These are phyloP conservation scores for Scopus umbretta DNA, from an alignment of 2,113 vertebrate genomes.

Conservation along the genomic window DNA sequence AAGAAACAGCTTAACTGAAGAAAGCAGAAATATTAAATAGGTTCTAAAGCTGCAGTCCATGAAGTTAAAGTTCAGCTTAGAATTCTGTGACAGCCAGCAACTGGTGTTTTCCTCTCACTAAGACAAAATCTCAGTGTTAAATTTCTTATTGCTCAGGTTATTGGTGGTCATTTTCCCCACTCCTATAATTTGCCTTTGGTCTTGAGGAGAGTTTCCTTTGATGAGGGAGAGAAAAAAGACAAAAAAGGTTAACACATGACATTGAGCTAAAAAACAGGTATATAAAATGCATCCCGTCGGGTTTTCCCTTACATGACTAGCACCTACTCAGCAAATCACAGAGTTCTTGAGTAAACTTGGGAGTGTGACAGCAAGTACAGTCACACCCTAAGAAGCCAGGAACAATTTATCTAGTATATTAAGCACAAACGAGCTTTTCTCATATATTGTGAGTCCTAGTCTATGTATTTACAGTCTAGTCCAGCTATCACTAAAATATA, in stretches of 20 bases:
- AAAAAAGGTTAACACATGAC: not conserved
- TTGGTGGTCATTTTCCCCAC: not conserved
- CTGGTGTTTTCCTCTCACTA: not conserved
- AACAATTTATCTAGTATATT: slow-evolving; percentile 27
- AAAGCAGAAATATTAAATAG: not conserved
- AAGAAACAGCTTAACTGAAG: not conserved
- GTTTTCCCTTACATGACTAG: not conserved
- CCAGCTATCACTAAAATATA: not conserved
- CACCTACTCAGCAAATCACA: slow-evolving; percentile 17
- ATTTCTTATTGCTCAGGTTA: not conserved
- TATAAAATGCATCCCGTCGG: not conserved
- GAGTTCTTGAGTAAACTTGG: not conserved
- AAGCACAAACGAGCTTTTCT: not conserved
- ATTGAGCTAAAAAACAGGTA: not conserved
- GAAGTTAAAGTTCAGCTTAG: not conserved
- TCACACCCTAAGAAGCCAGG: not conserved
- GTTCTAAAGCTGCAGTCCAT: not conserved
- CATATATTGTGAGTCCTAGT: not conserved
- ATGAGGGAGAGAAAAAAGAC: not conserved
- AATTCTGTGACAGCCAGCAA: not conserved
- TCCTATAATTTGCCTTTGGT: not conserved
- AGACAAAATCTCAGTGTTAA: not conserved
- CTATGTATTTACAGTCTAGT: not conserved
- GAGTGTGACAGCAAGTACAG: slow-evolving; percentile 8
- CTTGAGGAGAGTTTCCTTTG: not conserved